Evolutionary conservation across 2,797 vertebrate genomes (phyloP).

Genomic region (Diceros bicornis): DNA sequence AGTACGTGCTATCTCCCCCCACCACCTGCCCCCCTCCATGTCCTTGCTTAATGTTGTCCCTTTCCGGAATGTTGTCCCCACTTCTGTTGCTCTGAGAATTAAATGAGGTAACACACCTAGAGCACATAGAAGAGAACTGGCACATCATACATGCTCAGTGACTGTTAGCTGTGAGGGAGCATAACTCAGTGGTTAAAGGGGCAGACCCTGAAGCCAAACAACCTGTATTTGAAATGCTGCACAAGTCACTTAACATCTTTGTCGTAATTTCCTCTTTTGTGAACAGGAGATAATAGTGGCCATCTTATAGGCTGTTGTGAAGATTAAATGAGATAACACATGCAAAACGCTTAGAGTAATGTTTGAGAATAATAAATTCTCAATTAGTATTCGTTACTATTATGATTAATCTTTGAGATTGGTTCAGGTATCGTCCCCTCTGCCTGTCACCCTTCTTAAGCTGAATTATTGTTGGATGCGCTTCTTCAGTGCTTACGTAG

Average conservation of each 20-base stretch:
- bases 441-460: neutral
- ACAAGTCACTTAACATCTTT: neutral
- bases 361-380: neutral
- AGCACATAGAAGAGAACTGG: neutral
- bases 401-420: neutral
- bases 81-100: neutral
- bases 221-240: neutral
- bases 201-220: neutral
- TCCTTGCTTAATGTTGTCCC: neutral
- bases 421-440: neutral
- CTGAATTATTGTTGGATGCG: neutral
- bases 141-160: neutral
- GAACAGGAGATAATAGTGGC: neutral
- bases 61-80: neutral
- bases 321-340: neutral
- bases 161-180: neutral
- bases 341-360: neutral
- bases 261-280: neutral
- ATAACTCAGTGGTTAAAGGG: neutral
- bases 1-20: neutral
- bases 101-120: neutral
- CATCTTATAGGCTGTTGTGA: neutral
- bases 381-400: neutral
- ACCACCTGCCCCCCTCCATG: too few species aligned
- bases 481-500: neutral